These are phyloP conservation scores for Pseudococcus longispinus DNA, from an alignment of 2,888 invertebrate species.

Conservation along the genomic window DNA sequence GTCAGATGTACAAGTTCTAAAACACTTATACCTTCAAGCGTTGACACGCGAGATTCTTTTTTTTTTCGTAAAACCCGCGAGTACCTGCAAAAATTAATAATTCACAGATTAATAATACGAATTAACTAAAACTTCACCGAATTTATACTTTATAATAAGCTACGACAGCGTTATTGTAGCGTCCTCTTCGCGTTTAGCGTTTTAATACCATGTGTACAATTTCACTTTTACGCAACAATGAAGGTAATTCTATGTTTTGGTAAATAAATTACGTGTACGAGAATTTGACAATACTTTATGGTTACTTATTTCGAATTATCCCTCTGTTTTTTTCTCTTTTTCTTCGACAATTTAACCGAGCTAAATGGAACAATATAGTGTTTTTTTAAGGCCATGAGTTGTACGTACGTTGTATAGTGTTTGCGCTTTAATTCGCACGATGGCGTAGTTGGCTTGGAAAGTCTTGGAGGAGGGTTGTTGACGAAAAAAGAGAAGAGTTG, in stretches of 20 bases:
- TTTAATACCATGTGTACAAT: constrained; percentile 3
- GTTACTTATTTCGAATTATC: not conserved
- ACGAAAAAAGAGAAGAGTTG: no score
- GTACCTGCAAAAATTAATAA: constrained; percentile 38
- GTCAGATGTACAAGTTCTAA: not conserved
- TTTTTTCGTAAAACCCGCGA: not conserved
- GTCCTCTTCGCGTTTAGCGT: not conserved
- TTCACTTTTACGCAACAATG: constrained; percentile 34
- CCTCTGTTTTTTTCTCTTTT: not conserved
- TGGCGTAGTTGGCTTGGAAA: not conserved
- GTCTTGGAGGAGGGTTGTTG: not conserved
- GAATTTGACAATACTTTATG: not conserved
- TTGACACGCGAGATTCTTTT: constrained; percentile 17
- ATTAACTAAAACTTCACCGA: not conserved
- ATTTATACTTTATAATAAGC: not conserved
- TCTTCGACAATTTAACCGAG: not conserved
- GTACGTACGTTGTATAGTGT: no score
- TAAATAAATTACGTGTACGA: not conserved
- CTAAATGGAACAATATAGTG: not conserved
- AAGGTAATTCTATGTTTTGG: constrained; percentile 28
- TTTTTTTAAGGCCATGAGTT: not conserved
- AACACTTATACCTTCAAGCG: constrained; percentile 15
- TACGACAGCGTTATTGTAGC: constrained; percentile 5
- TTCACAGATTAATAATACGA: constrained; percentile 32
- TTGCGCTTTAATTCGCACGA: not conserved